Evolutionary conservation across 2,113 vertebrate species (phyloP).

Genomic region (Collichthys lucidus): DNA sequence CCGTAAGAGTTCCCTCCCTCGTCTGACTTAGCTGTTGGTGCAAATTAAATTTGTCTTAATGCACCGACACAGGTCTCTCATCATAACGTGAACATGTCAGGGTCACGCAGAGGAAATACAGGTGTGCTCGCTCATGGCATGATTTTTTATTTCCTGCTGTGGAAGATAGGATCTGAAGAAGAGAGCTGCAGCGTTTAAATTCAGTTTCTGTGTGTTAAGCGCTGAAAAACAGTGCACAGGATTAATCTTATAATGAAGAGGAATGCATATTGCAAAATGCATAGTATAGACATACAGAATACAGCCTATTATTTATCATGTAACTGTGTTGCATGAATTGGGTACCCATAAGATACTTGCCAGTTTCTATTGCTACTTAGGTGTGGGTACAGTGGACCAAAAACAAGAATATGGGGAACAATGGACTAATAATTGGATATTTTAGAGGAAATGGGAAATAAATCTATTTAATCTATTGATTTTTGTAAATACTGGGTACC

Average conservation of each 20-base stretch:
- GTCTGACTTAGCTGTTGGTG: slow-evolving; percentile 86
- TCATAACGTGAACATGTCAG: slow-evolving; percentile 76
- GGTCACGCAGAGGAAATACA: slow-evolving; percentile 54
- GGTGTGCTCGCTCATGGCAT: slow-evolving; percentile 18
- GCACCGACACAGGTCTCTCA: slow-evolving; percentile 69
- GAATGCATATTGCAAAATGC: no score
- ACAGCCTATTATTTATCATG: background rate
- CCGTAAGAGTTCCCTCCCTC: slow-evolving; percentile 87
- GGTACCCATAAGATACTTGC: background rate
- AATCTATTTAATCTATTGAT: background rate
- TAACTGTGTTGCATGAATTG: background rate
- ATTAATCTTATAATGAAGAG: background rate
- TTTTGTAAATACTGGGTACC: background rate
- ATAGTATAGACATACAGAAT: background rate
- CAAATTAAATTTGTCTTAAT: slow-evolving; percentile 88
- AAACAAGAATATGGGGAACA: background rate
- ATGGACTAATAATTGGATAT: background rate
- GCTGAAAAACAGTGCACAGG: background rate
- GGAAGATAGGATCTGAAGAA: slow-evolving; percentile 14
- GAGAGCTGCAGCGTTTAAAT: slow-evolving; percentile 13
- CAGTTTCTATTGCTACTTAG: background rate
- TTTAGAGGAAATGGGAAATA: background rate
- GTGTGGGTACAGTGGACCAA: no score
- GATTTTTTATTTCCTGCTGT: slow-evolving; percentile 22
- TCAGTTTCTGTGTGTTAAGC: background rate